Evolutionary conservation across 2,888 invertebrate genomes (phyloP), one percentile per base, ranked within the genome.

Genomic region (Allacma fusca): DNA sequence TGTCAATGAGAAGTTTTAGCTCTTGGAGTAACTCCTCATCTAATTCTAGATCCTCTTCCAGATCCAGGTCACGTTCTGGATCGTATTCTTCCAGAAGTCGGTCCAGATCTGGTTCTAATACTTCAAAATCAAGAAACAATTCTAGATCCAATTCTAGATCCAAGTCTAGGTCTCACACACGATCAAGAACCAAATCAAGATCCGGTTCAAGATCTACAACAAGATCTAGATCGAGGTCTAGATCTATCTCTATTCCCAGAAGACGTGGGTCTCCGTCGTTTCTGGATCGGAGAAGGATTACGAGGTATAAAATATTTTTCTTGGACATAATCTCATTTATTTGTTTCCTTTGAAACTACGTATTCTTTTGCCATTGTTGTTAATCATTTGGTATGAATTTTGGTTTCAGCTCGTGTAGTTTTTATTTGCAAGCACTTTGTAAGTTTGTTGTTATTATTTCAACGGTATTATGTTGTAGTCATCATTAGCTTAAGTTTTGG

Each of bases 261-360:
- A 91, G 97, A 80, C 92, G 94, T 84, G 97, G 97, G 64, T 97
- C 97, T 77, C 97, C 97, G 24, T 95, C 95, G 87, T 97, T 97
- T 88, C 89, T 97, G 80, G 97, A 97, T 88, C 90, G 96, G 85
- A 90, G 97, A 78, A 91, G 97, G 84, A 97, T 97, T 85, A 97
- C 97, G 84, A 97, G 97, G 97, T 85, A 87, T 87, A 86, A 87
- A 88, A 86, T 85, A 87, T 87, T 86, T 80, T 81, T 81, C 84
- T 70, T 21, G 21, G n/a, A n/a, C n/a, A n/a, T n/a, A n/a, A n/a
- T 57, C 26, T 26, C 28, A 29, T 34, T 24, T 65, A 73, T 71
- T 72, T 21, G 19, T 69, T 69, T 26, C 26, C 26, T 23, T 26
- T 64, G 19, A 26, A 50, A 16, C 16, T 50, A 1, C 2, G 2